These are phyloP conservation scores for Trachops cirrhosus DNA, from an alignment of 2,797 vertebrate genomes.

Conservation along the genomic window DNA sequence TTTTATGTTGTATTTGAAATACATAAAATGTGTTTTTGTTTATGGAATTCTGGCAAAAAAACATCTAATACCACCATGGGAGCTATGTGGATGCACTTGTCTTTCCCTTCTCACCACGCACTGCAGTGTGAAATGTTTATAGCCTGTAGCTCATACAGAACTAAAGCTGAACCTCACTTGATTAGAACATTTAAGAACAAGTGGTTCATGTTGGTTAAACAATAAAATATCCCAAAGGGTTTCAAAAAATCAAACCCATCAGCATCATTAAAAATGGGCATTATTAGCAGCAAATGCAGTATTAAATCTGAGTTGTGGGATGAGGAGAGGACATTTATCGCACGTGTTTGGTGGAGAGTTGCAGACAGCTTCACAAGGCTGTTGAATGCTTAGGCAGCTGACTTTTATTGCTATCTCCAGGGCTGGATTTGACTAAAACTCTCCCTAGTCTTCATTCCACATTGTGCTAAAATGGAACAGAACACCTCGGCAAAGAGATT, in stretches of 20 bases:
- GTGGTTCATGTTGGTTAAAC: not conserved
- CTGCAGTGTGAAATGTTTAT: not conserved
- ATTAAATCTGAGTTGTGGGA: not conserved
- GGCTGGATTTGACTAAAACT: slow-evolving; percentile 47
- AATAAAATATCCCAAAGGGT: slow-evolving; percentile 30
- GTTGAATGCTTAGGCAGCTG: slow-evolving; percentile 47
- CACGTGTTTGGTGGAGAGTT: not conserved
- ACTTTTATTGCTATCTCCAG: slow-evolving; percentile 55
- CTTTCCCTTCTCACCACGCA: not conserved
- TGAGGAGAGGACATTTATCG: not conserved
- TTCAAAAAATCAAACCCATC: not conserved
- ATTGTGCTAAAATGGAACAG: slow-evolving; percentile 40
- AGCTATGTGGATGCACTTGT: not conserved
- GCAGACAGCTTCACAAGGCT: not conserved
- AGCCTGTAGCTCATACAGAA: not conserved
- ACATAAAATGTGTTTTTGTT: not conserved
- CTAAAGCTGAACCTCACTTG: not conserved
- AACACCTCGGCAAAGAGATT: slow-evolving; percentile 16
- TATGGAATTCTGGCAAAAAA: not conserved
- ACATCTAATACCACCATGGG: not conserved
- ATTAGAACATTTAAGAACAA: not conserved
- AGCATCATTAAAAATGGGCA: slow-evolving; percentile 23
- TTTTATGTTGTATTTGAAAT: not conserved
- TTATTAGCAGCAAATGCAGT: not conserved
- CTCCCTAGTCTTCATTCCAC: slow-evolving; percentile 14